phyloP scores from a whole-genome alignment of 2,113 vertebrate species.

The Astur gentilis region DNA sequence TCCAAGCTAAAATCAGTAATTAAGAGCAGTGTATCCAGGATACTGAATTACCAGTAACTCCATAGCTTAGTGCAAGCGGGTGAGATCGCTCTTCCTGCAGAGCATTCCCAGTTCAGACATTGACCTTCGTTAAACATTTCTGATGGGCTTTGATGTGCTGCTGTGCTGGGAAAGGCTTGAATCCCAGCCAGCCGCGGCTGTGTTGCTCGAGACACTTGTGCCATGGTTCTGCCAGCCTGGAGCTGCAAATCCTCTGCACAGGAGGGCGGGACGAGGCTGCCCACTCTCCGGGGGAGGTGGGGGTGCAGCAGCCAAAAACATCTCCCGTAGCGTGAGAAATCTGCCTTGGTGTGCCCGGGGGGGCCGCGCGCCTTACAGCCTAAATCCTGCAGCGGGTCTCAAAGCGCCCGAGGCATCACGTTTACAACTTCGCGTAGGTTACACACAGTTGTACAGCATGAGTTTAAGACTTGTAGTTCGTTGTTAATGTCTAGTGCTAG shows the following conservation, averaged over 20 bases:
- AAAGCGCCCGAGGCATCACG: background rate
- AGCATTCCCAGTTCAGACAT: background rate
- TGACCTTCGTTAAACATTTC: background rate
- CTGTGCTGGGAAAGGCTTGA: background rate
- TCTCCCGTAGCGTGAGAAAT: fast-evolving
- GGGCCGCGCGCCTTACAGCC: background rate
- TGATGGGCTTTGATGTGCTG: background rate
- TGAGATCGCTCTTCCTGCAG: background rate
- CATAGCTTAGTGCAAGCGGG: background rate
- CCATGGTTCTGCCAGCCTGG: background rate
- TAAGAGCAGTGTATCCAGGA: background rate
- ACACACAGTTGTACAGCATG: background rate
- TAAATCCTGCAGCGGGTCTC: background rate
- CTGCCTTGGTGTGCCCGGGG: background rate
- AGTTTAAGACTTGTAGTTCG: background rate
- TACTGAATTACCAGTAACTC: background rate
- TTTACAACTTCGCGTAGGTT: background rate
- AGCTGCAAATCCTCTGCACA: background rate
- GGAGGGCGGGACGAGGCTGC: background rate
- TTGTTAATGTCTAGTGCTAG: conserved; percentile 19
- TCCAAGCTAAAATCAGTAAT: background rate
- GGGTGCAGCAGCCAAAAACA: background rate
- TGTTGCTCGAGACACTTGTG: background rate
- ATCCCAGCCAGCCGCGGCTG: fast-evolving
- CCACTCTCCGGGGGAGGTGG: background rate